phyloP scores from a whole-genome alignment of 1,140 invertebrate genomes.

The Zelostemma sp. region DNA sequence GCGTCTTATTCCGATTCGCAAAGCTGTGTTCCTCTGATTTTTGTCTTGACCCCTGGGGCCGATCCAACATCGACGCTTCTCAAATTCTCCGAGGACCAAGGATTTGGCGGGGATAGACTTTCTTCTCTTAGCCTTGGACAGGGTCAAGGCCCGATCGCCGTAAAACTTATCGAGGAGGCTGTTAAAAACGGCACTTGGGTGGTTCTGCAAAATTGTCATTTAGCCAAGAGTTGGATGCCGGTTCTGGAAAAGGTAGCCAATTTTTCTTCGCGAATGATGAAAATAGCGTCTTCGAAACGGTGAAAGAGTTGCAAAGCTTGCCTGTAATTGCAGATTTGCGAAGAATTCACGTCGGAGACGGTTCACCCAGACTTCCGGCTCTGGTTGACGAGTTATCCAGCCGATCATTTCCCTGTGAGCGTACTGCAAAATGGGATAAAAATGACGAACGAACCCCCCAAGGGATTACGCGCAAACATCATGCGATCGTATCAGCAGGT shows the following conservation, averaged over 20 bases:
- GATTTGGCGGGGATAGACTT: constrained; percentile 84
- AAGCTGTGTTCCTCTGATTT: constrained; percentile 87
- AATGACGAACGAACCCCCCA: constrained; percentile 96
- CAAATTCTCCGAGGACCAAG: constrained; percentile 92
- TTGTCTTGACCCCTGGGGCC: constrained; percentile 91
- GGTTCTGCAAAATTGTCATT: constrained; percentile 95
- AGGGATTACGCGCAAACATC: constrained; percentile 81
- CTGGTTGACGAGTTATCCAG: constrained; percentile 94
- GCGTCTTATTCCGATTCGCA: constrained; percentile 88
- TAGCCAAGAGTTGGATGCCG: constrained; percentile 95
- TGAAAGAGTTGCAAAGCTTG: background rate
- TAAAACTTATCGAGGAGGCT: constrained; percentile 88
- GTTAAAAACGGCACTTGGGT: constrained; percentile 91
- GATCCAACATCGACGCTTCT: constrained; percentile 89
- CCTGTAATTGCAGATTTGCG: constrained; percentile 76
- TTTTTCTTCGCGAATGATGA: background rate
- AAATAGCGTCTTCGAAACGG: constrained; percentile 1
- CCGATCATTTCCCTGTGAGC: constrained; percentile 89
- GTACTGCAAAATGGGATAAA: constrained; percentile 96
- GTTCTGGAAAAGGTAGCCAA: constrained; percentile 77
- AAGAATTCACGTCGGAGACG: constrained; percentile 80
- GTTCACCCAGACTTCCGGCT: constrained; percentile 91
- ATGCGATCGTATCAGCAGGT: constrained; percentile 79
- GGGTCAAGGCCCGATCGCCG: constrained; percentile 91
- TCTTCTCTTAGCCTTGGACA: constrained; percentile 92